A percentile compares a stretch with the other conserved stretches of the same genome.
Conservation (phyloP, 2,888 invertebrate species). For the Dendrolimus houi region DNA sequence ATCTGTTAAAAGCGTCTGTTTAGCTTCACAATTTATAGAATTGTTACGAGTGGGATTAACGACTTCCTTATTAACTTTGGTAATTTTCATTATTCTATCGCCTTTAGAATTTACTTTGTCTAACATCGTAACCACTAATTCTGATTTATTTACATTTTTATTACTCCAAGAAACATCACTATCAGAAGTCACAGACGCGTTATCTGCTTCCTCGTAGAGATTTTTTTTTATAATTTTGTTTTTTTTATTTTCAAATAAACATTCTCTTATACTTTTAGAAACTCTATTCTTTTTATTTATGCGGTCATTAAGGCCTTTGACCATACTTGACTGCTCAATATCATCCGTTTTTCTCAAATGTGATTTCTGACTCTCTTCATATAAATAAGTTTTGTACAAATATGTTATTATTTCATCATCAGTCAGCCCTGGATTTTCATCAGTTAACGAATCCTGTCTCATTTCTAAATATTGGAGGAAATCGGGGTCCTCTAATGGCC, state of each 20-base stretch:
- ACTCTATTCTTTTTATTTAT: background rate
- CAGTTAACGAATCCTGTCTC: slow-evolving; percentile 58
- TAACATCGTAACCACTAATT: background rate
- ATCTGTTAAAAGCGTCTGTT: background rate
- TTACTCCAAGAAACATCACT: background rate
- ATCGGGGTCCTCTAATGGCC: slow-evolving; percentile 33
- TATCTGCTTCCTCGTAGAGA: background rate
- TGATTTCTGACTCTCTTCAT: slow-evolving; percentile 48
- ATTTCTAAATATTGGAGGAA: slow-evolving; percentile 66
- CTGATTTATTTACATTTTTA: background rate
- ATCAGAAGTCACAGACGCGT: background rate
- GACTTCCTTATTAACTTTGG: background rate
- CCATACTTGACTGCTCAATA: slow-evolving; percentile 29
- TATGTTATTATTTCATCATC: slow-evolving; percentile 47
- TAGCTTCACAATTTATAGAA: background rate
- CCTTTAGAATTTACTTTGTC: background rate
- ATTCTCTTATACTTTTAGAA: background rate
- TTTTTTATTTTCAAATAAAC: slow-evolving; percentile 3
- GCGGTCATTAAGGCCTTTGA: slow-evolving; percentile 28
- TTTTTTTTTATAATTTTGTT: slow-evolving; percentile 3
- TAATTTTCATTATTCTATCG: background rate
- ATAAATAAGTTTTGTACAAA: slow-evolving; percentile 66
- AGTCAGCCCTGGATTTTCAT: slow-evolving; percentile 17
- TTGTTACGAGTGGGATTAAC: background rate
- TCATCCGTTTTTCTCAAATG: slow-evolving; percentile 37